Conservation (phyloP, 1,140 invertebrate genomes). For the Leptinotarsa undecemlineata region DNA sequence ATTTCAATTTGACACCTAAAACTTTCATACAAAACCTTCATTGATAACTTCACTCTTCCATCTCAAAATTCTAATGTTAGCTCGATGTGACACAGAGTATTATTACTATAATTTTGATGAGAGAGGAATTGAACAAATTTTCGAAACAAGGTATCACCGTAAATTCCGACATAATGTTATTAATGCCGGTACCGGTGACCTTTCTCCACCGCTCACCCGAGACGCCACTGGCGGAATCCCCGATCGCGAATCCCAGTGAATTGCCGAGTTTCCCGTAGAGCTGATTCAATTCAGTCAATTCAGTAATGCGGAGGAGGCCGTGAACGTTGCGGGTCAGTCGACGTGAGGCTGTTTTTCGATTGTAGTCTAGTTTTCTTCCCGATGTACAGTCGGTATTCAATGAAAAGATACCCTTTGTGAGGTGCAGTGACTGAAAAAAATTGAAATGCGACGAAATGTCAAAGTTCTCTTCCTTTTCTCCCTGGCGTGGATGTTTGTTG, state of each 20-base stretch:
- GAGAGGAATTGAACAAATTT: too few relatives aligned
- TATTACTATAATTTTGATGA: too few relatives aligned
- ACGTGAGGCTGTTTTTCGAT: slow-evolving; percentile 3
- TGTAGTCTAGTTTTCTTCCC: not conserved
- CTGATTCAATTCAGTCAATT: not conserved
- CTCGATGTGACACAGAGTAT: too few relatives aligned
- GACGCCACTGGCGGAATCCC: slow-evolving; percentile 16
- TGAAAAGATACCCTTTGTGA: slow-evolving; percentile 11
- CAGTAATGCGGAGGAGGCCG: slow-evolving; percentile 9
- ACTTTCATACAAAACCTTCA: too few relatives aligned
- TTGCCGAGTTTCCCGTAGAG: not conserved
- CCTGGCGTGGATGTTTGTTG: slow-evolving; percentile 59
- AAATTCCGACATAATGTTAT: too few relatives aligned
- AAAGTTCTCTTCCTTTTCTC: slow-evolving; percentile 58
- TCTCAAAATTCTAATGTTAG: too few relatives aligned
- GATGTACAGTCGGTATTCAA: not conserved
- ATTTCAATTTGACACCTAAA: too few relatives aligned
- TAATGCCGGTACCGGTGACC: not conserved
- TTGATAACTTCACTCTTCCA: too few relatives aligned
- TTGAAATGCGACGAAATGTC: slow-evolving; percentile 57
- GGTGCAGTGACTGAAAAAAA: slow-evolving; percentile 21
- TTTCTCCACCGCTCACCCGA: not conserved
- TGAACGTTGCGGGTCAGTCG: not conserved
- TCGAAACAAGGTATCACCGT: too few relatives aligned
- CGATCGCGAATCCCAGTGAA: slow-evolving; percentile 6